phyloP scores from a whole-genome alignment of 2,888 invertebrate species.

The Dolichomitus sp. region DNA sequence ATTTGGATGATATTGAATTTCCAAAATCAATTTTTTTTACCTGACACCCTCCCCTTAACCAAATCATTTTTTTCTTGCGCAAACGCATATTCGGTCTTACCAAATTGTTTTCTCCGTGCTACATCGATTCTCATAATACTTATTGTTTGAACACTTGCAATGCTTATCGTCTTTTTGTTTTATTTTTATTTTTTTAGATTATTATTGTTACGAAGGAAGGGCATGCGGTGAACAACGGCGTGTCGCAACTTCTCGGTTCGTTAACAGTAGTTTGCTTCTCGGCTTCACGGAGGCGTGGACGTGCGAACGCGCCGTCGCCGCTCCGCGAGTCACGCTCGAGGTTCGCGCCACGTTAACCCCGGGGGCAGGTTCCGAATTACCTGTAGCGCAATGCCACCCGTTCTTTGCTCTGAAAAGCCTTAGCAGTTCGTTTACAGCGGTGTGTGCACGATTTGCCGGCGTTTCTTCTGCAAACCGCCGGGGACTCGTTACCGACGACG shows the following conservation, averaged over 20 bases:
- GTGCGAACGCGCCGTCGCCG: slow-evolving; percentile 56
- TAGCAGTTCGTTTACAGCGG: neutral
- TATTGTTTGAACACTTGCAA: neutral
- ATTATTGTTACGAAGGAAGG: slow-evolving; percentile 12
- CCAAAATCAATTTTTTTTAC: too few species aligned
- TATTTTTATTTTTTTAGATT: slow-evolving; percentile 11
- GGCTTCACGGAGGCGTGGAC: slow-evolving; percentile 52
- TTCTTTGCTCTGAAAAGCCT: slow-evolving; percentile 20
- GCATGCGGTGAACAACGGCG: neutral
- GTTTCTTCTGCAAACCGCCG: slow-evolving; percentile 12
- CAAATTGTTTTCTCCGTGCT: neutral
- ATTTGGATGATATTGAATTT: too few species aligned
- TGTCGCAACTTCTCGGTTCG: slow-evolving; percentile 54
- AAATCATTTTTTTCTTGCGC: too few species aligned
- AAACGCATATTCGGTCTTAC: too few species aligned
- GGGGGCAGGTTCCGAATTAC: slow-evolving; percentile 51
- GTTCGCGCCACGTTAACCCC: slow-evolving; percentile 55
- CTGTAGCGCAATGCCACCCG: slow-evolving; percentile 47
- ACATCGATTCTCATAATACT: neutral
- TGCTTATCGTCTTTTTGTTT: neutral
- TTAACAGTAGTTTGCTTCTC: slow-evolving; percentile 40
- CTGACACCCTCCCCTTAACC: too few species aligned
- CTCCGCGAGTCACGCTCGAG: slow-evolving; percentile 37
- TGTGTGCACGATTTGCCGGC: neutral
- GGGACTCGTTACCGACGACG: slow-evolving; percentile 31